phyloP scores from a whole-genome alignment of 1,140 invertebrate species.

The Zeugodacus cucurbitae region DNA sequence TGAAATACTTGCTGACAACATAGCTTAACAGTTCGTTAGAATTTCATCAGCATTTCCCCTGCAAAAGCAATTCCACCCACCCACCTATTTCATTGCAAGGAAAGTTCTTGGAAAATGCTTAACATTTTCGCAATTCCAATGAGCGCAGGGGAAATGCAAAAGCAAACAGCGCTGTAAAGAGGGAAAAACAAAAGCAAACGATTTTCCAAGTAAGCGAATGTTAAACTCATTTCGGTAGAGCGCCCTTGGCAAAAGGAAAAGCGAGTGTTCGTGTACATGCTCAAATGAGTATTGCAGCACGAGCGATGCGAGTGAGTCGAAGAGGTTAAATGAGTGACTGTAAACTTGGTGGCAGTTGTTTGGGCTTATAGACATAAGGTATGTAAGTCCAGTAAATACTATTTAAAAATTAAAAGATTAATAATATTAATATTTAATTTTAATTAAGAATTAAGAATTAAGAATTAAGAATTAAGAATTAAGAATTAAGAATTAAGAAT shows the following conservation, averaged over 20 bases:
- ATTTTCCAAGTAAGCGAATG: neutral
- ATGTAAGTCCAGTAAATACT: too few relatives aligned
- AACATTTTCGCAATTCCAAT: slow-evolving; percentile 29
- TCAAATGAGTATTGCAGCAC: neutral
- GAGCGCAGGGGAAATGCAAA: neutral
- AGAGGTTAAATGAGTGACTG: neutral
- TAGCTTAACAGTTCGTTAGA: neutral
- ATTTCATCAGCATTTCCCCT: neutral
- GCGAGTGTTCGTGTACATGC: neutral
- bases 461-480: too few relatives aligned
- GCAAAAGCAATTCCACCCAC: neutral
- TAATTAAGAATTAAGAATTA: too few relatives aligned
- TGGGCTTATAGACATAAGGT: too few relatives aligned
- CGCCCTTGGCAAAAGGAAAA: neutral
- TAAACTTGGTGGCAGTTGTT: too few relatives aligned
- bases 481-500: too few relatives aligned
- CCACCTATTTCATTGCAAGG: neutral
- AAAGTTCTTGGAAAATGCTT: neutral
- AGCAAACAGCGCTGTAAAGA: neutral
- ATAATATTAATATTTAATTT: too few relatives aligned
- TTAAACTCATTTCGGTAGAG: neutral
- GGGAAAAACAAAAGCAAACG: neutral
- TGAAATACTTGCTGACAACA: too few relatives aligned
- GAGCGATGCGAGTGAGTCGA: neutral
- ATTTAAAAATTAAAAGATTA: too few relatives aligned